A percentile compares a stretch with the other conserved stretches of the same genome.
These are phyloP conservation scores for Antennarius striatus DNA, from an alignment of 2,113 vertebrate genomes.

Conservation along the genomic window DNA sequence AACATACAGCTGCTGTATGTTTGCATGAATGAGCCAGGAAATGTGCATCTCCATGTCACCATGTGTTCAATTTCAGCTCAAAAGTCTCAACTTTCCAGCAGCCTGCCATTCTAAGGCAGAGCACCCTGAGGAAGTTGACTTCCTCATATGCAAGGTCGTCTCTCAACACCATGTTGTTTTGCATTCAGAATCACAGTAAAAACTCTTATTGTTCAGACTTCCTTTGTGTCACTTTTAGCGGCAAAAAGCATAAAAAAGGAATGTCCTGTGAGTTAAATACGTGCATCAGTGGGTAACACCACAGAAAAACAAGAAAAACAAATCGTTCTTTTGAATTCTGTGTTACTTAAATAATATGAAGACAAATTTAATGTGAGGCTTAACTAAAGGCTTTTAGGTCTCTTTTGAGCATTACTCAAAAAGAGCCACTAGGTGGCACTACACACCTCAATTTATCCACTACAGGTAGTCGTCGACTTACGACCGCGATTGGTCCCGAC, in stretches of 20 bases:
- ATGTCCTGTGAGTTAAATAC: slow-evolving; percentile 10
- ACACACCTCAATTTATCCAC: not conserved
- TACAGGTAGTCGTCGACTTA: too few species aligned
- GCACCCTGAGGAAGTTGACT: slow-evolving; percentile 48
- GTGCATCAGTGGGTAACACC: too few species aligned
- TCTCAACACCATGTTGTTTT: slow-evolving; percentile 36
- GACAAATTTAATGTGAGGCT: too few species aligned
- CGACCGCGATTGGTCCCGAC: too few species aligned
- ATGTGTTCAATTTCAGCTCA: slow-evolving; percentile 19
- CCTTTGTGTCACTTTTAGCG: slow-evolving; percentile 32
- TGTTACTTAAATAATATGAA: not conserved
- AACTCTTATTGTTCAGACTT: slow-evolving; percentile 55
- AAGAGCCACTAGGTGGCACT: slow-evolving; percentile 44
- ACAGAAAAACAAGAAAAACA: too few species aligned
- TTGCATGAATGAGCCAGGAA: slow-evolving; percentile 34
- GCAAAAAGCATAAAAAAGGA: not conserved
- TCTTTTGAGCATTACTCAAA: not conserved
- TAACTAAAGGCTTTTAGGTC: too few species aligned
- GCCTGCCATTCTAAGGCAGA: not conserved
- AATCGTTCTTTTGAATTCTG: too few species aligned
- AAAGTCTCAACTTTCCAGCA: slow-evolving; percentile 35
- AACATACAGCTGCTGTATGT: not conserved
- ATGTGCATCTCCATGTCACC: not conserved
- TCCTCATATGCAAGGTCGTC: slow-evolving; percentile 56
- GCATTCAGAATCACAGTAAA: slow-evolving; percentile 21